These are phyloP conservation scores for Eutolmus rufibarbis DNA, from an alignment of 2,888 invertebrate genomes.

Conservation along the genomic window DNA sequence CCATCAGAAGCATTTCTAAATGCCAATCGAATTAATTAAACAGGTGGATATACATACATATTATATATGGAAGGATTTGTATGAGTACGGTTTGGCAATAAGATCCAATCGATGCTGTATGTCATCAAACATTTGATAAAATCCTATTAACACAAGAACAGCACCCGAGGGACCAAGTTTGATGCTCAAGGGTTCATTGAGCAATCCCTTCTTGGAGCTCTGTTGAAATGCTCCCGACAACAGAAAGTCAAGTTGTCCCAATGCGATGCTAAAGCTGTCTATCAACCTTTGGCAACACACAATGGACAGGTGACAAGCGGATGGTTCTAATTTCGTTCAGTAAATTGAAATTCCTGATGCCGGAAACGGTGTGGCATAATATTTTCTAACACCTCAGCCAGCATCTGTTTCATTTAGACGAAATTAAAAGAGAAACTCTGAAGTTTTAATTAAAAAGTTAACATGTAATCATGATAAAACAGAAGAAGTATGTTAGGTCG, in stretches of 20 bases:
- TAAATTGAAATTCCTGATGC: neutral
- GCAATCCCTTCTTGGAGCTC: neutral
- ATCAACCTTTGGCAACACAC: neutral
- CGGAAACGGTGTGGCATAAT: neutral
- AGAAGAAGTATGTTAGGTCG: neutral
- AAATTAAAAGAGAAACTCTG: neutral
- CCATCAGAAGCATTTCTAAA: neutral
- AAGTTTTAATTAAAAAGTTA: neutral
- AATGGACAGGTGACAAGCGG: neutral
- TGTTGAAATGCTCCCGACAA: neutral
- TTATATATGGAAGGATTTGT: neutral
- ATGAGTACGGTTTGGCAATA: neutral
- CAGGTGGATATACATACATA: neutral
- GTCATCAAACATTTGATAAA: constrained; percentile 9
- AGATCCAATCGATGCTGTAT: neutral
- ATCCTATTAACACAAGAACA: neutral
- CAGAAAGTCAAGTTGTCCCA: neutral
- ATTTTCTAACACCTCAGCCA: neutral
- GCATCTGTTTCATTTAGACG: neutral
- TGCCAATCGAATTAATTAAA: neutral
- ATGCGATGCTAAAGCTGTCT: neutral
- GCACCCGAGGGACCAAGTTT: neutral
- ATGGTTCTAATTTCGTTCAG: neutral
- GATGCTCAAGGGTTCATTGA: neutral
- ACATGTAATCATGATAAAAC: neutral